Base-by-base conservation (phyloP, 2,888 invertebrate species). In the Himalopsyche kuldschensis region DNA sequence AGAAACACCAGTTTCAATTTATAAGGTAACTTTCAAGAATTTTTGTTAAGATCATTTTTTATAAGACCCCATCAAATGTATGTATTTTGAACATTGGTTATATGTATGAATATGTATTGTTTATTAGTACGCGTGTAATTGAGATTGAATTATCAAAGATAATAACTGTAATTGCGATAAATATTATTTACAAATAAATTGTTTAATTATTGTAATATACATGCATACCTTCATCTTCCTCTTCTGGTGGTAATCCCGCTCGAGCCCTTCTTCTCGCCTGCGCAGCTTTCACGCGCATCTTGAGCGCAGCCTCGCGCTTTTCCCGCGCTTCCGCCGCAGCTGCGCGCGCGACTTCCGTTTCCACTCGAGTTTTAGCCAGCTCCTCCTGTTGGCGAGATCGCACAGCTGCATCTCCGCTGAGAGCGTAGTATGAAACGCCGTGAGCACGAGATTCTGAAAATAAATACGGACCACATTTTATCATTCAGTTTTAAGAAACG, bases 401-500 rank as follows among this genome's bases (percentile, higher is more conserved):
- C 87, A 95, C 94, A 2, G 93, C 92, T 87, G 97, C 97, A 87
- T 98, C 96, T 75, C 95, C 96, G 17, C 98, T 97, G 89, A 99
- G 98, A 30, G 95, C 94, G 90, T 95, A 98, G 90, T 97, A 99
- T 5, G 97, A 97, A 24, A 97, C 97, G 88, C 98, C 99, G 88
- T 98, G 98, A 15, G 95, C 93, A 85, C 98, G 93, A 0, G 98
- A 97, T 94, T 99, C 98, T 95, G 89, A 30, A 87, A 84, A 84
- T 85, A 85, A 84, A 80, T n/a, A n/a, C n/a, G 78, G 82, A 83
- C 77, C 4, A 75, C 1, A 46, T 80, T 15, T 30, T n/a, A 41
- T 41, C 11, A 15, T 41, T 35, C 20, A n/a, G 24, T 11, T 0
- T 41, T 11, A 1, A n/a, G 4, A 1, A n/a, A 78, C 20, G 10